Evolutionary conservation across 2,797 vertebrate species (phyloP), one percentile per base, ranked within the genome.

Genomic region (Halcyon chelicuti): DNA sequence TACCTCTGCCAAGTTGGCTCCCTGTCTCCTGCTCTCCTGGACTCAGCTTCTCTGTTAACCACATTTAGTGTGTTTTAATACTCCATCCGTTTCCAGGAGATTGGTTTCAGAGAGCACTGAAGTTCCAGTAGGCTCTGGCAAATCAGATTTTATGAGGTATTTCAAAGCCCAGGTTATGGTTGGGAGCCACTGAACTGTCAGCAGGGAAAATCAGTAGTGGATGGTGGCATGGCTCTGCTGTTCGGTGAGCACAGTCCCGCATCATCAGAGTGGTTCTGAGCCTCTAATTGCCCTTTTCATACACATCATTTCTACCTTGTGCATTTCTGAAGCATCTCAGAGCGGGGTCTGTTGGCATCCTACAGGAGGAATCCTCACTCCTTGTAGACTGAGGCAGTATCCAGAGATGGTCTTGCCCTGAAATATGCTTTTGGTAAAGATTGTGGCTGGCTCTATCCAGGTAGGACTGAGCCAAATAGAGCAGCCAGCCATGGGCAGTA

Each of bases 1-100:
- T 66, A 58, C 73, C 76, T 77, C 47, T 94, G 94, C 94, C 92
- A 86, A 83, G 61, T 58, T 94, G 94, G 84, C 90, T 80, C 42
- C 40, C 44, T 65, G 54, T 79, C 58, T 68, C 79, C 83, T 90
- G 14, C 60, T 92, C 71, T 96, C 79, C 79, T 79, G 83, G 76
- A 9, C 51, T 83, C 95, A 68, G 5, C 86, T 87, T 85, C 62
- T 86, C 49, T 58, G 74, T 66, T 81, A 71, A 74, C 70, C 68
- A 61, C 0, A 0, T 1, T 42, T 40, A 72, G 29, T 90, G n/a
- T 86, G 72, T 90, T 78, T 90, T 72, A 88, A 47, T 93, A 88
- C 49, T 35, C 31, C 3, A 18, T 44, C 44, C 9, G 7, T 86
- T 74, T 87, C 67, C 74, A 75, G 78, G 71, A 62, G 70, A 14